These are phyloP conservation scores for Allophyes oxyacanthae DNA, from an alignment of 2,888 invertebrate species.

Conservation along the genomic window DNA sequence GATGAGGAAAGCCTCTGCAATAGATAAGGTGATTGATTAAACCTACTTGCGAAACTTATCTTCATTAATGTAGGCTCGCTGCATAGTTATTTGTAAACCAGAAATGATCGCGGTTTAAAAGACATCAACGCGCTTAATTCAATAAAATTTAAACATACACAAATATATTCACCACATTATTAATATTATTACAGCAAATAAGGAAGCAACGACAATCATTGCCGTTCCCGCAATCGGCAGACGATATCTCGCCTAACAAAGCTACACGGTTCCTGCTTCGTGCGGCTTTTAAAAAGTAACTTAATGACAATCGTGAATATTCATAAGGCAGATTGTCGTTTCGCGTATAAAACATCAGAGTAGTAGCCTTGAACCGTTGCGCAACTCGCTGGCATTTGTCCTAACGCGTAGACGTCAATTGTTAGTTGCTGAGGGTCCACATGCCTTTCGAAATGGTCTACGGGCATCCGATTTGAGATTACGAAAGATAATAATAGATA, in stretches of 20 bases:
- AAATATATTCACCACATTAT: slow-evolving; percentile 28
- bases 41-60: slow-evolving; percentile 34
- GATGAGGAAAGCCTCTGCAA: slow-evolving; percentile 46
- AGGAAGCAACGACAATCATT: slow-evolving; percentile 61
- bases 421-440: slow-evolving; percentile 54
- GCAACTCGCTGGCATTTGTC: slow-evolving; percentile 75
- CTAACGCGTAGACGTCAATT: slow-evolving; percentile 65
- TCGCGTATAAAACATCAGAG: slow-evolving; percentile 58
- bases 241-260: slow-evolving; percentile 49
- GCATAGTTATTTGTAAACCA: slow-evolving; percentile 21
- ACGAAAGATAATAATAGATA: slow-evolving; percentile 59
- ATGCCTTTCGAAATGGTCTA: slow-evolving; percentile 68
- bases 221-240: slow-evolving; percentile 56
- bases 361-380: slow-evolving; percentile 83
- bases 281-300: slow-evolving; percentile 46
- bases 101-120: slow-evolving; percentile 55
- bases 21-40: slow-evolving; percentile 44
- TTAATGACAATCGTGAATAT: slow-evolving; percentile 65
- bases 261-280: slow-evolving; percentile 57
- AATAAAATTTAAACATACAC: slow-evolving; percentile 25
- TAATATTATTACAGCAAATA: slow-evolving; percentile 57
- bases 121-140: slow-evolving; percentile 68
- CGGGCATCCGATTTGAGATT: slow-evolving; percentile 61
- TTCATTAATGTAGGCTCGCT: slow-evolving; percentile 26
- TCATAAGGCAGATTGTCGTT: slow-evolving; percentile 65